A percentile compares a stretch with the other conserved stretches of the same genome.
phyloP scores from a whole-genome alignment of 2,797 vertebrate species.

The Myotis pilosus region DNA sequence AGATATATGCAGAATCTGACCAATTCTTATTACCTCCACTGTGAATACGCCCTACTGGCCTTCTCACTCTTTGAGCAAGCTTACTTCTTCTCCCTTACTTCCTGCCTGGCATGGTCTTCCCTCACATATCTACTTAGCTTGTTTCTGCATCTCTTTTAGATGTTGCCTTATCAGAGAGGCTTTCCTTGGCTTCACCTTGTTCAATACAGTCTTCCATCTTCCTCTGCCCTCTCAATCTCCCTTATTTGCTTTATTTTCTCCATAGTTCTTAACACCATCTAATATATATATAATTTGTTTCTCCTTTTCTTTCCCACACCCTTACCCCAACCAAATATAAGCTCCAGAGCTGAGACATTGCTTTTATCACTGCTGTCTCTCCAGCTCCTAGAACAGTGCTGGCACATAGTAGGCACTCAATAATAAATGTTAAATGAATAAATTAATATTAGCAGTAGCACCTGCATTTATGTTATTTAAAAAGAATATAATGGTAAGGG shows the following conservation, averaged over 20 bases:
- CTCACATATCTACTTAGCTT: neutral
- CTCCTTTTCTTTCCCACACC: neutral
- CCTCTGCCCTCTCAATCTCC: neutral
- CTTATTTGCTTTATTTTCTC: constrained; percentile 12
- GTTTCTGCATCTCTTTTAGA: neutral
- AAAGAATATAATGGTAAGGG: neutral
- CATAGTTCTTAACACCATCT: neutral
- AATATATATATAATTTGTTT: neutral
- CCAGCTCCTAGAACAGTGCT: neutral
- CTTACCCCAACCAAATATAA: neutral
- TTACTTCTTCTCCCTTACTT: neutral
- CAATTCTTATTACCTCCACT: neutral
- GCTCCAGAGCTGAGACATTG: neutral
- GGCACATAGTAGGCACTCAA: neutral
- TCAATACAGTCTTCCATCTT: neutral
- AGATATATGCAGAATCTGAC: neutral
- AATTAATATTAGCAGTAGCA: neutral
- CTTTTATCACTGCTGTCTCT: neutral
- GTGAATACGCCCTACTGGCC: neutral
- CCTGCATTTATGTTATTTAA: neutral
- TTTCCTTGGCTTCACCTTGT: neutral
- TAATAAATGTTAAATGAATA: neutral
- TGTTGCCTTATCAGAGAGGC: neutral
- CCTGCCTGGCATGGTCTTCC: neutral
- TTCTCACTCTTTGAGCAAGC: neutral